phyloP scores from a whole-genome alignment of 2,113 vertebrate genomes.

The Syrmaticus mikado region DNA sequence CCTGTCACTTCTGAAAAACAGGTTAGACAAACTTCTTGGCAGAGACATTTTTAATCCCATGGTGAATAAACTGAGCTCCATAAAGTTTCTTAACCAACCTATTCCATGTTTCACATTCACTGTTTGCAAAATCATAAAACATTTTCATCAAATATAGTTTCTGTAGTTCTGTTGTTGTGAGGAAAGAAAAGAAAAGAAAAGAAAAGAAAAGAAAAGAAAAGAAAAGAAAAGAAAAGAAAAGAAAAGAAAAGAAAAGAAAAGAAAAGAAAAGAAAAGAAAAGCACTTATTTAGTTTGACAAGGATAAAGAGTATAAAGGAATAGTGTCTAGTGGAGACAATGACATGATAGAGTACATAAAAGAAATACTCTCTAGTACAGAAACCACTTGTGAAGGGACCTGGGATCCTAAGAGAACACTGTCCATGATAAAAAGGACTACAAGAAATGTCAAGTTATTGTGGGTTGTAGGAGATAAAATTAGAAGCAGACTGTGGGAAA shows the following conservation, averaged over 20 bases:
- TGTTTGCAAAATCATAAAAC: not conserved
- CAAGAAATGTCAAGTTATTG: slow-evolving; percentile 4
- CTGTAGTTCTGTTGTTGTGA: not conserved
- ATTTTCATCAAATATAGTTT: not conserved
- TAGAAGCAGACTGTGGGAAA: slow-evolving; percentile 58
- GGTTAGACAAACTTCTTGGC: not conserved
- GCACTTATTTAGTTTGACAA: too few relatives aligned
- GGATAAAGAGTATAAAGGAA: too few relatives aligned
- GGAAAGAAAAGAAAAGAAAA: too few relatives aligned
- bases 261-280: too few relatives aligned
- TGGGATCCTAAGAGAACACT: not conserved
- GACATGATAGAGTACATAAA: too few relatives aligned
- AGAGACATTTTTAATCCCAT: not conserved
- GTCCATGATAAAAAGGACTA: not conserved
- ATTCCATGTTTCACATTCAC: not conserved
- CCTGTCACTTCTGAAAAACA: not conserved
- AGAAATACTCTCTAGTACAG: not conserved
- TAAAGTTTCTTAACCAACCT: not conserved
- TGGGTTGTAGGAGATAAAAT: slow-evolving; percentile 21
- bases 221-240: too few relatives aligned
- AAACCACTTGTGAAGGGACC: not conserved
- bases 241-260: too few relatives aligned
- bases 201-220: too few relatives aligned
- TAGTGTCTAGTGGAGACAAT: too few relatives aligned
- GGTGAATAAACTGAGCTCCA: not conserved